These are phyloP conservation scores for cat (Felis catus) DNA, from an alignment of 2,113 vertebrate genomes.

Conservation along the genomic window DNA sequence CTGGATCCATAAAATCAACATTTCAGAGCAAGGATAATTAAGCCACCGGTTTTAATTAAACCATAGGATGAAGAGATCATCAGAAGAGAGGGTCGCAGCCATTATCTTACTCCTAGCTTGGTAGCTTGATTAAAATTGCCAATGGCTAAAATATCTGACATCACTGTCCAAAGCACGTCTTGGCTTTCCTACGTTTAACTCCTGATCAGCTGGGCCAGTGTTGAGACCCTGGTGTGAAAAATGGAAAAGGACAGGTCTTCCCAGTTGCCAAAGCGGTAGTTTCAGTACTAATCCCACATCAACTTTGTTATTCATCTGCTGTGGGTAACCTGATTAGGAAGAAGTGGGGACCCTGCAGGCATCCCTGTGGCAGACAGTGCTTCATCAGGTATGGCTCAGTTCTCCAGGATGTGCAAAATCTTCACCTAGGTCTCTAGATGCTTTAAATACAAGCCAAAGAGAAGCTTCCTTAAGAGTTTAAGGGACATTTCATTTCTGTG, in stretches of 20 bases:
- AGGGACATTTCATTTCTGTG: background rate
- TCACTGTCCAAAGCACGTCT: background rate
- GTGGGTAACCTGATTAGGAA: background rate
- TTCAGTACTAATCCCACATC: background rate
- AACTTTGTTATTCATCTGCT: background rate
- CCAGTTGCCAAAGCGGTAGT: background rate
- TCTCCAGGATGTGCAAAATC: background rate
- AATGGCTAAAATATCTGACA: background rate
- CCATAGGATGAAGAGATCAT: background rate
- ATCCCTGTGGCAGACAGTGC: too few relatives aligned
- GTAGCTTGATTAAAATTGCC: background rate
- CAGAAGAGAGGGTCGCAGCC: background rate
- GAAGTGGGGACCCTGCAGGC: background rate
- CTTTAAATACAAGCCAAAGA: background rate
- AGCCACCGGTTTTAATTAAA: background rate
- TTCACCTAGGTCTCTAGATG: background rate
- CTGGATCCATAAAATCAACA: background rate
- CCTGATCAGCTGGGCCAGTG: background rate
- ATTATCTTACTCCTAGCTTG: background rate
- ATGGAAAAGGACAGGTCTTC: background rate
- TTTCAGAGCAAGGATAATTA: background rate
- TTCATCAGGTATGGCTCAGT: background rate
- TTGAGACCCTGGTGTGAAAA: background rate
- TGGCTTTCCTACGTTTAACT: background rate
- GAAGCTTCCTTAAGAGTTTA: background rate